phyloP scores from a whole-genome alignment of 1,140 invertebrate species.

The Bombus confusus region DNA sequence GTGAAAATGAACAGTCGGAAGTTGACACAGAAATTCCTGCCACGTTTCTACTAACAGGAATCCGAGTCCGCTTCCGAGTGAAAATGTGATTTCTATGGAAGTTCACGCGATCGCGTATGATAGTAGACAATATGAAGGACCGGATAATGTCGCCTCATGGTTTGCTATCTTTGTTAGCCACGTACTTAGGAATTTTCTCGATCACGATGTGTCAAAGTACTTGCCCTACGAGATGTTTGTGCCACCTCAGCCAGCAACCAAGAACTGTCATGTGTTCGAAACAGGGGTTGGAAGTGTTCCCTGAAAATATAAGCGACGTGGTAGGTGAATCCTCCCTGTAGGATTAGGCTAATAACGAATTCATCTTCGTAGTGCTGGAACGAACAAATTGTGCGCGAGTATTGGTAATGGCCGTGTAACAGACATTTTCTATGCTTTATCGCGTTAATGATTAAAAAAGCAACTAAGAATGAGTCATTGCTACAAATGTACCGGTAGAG shows the following conservation, averaged over 20 bases:
- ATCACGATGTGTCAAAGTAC: constrained; percentile 12
- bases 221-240: constrained; percentile 69
- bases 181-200: constrained; percentile 32
- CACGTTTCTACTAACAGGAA: not conserved
- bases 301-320: constrained; percentile 66
- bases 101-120: constrained; percentile 19
- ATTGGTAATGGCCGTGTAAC: not conserved
- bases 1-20: not conserved
- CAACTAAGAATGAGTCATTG: constrained; percentile 25
- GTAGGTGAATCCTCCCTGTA: constrained; percentile 51
- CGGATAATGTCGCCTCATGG: constrained; percentile 5
- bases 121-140: constrained; percentile 40
- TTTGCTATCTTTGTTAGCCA: not conserved
- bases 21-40: not conserved
- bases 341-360: not conserved
- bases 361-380: not conserved
- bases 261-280: constrained; percentile 64
- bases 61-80: not conserved
- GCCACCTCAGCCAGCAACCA: constrained; percentile 59
- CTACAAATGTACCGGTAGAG: not conserved
- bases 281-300: constrained; percentile 64
- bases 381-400: too few species aligned
- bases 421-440: constrained; percentile 14
- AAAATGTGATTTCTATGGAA: constrained; percentile 16
- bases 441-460: constrained; percentile 14